phyloP scores from a whole-genome alignment of 2,888 invertebrate species.

The Drosophila phalerata region DNA sequence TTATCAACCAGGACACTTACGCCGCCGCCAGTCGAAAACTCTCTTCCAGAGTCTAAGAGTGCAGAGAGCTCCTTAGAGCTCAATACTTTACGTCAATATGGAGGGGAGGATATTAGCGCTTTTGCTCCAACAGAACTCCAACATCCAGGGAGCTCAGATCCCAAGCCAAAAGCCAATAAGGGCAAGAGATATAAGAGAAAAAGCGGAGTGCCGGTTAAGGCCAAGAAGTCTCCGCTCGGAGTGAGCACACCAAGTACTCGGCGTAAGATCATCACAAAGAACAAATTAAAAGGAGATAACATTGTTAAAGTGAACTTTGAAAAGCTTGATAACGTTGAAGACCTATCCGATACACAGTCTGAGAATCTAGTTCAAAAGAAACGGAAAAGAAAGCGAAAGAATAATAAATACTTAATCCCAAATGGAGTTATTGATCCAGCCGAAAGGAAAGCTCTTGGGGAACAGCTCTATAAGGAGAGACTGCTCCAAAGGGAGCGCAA shows the following conservation, averaged over 20 bases:
- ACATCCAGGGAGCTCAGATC: neutral
- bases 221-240: neutral
- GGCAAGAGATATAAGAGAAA: neutral
- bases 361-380: neutral
- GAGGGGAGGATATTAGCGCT: neutral
- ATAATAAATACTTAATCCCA: neutral
- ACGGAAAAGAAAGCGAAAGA: neutral
- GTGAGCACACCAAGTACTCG: neutral
- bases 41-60: neutral
- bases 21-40: neutral
- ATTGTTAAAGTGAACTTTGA: neutral
- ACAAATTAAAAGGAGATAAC: neutral
- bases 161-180: neutral
- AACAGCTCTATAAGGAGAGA: neutral
- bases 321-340: neutral
- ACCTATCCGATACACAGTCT: neutral
- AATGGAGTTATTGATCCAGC: neutral
- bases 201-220: neutral
- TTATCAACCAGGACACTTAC: neutral
- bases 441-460: neutral
- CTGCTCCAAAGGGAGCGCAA: neutral
- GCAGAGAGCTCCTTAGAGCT: neutral
- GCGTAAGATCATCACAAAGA: neutral
- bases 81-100: neutral
- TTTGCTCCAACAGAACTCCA: neutral